phyloP scores from a whole-genome alignment of 1,140 invertebrate species.

The Apis cerana region DNA sequence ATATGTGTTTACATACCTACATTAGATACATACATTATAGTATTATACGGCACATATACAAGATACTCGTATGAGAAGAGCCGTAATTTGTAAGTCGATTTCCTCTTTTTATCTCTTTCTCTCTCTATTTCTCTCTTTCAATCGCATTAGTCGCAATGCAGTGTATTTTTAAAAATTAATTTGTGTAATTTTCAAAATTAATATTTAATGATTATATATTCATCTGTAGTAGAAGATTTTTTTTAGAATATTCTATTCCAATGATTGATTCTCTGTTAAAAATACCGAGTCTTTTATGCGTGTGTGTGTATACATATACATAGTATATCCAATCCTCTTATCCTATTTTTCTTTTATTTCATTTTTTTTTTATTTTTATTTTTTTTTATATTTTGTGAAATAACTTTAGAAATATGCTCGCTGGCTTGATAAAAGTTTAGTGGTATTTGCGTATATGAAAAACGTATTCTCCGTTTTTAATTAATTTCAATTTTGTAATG shows the following conservation, averaged over 20 bases:
- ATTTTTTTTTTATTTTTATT: neutral
- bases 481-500: conserved; percentile 19
- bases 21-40: conserved; percentile 54
- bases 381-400: neutral
- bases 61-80: conserved; percentile 56
- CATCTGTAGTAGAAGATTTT: neutral
- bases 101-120: conserved; percentile 47
- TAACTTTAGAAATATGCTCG: neutral
- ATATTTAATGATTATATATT: neutral
- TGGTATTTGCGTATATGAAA: neutral
- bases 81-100: conserved; percentile 65
- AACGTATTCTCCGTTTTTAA: conserved; percentile 11
- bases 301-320: too few relatives aligned
- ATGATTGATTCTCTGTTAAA: conserved; percentile 12
- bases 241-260: neutral
- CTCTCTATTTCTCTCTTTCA: conserved; percentile 13
- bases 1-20: conserved; percentile 58
- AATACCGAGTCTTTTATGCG: neutral
- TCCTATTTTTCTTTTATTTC: too few relatives aligned
- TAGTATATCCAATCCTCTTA: neutral
- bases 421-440: neutral
- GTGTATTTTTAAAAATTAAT: conserved; percentile 34
- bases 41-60: conserved; percentile 58
- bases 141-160: conserved; percentile 27
- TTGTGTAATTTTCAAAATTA: conserved; percentile 33